phyloP scores from a whole-genome alignment of 92 coral and sea anemone species.

The Phymanthus crucifer region DNA sequence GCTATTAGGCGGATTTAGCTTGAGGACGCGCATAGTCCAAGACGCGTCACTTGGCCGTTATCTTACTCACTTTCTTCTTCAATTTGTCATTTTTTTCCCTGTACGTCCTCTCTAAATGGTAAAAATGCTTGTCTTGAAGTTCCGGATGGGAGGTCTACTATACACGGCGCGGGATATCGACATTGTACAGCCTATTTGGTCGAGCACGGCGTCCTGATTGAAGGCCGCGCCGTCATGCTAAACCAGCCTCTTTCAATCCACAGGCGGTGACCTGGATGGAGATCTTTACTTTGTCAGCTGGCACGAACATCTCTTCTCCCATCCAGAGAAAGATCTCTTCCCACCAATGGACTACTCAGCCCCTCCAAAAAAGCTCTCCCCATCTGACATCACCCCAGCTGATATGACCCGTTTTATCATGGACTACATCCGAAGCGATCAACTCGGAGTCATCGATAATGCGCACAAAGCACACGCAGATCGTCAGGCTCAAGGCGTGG shows the following conservation, averaged over 20 bases:
- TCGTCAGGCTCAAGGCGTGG: slow-evolving; percentile 65
- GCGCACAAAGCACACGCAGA: slow-evolving; percentile 98
- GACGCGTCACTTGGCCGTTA: no score
- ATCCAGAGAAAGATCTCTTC: slow-evolving; percentile 49
- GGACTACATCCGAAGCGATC: slow-evolving; percentile 84
- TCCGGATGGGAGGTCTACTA: no score
- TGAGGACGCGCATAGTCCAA: no score
- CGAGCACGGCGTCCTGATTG: no score
- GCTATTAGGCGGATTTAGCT: no score
- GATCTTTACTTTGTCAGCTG: slow-evolving; percentile 97
- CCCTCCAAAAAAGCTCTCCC: slow-evolving; percentile 48
- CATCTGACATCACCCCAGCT: slow-evolving; percentile 65
- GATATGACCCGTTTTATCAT: slow-evolving; percentile 85
- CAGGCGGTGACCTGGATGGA: slow-evolving; percentile 98
- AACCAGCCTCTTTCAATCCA: not conserved
- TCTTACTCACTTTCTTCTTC: no score
- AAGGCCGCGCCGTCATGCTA: no score
- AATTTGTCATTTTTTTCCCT: no score
- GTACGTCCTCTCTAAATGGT: no score
- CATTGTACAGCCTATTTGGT: no score
- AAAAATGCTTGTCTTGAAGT: no score
- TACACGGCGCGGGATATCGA: no score
- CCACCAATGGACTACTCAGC: slow-evolving; percentile 92
- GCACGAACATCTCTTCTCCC: slow-evolving; percentile 73
- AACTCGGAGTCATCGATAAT: slow-evolving; percentile 91